Percentiles rank a stretch among this genome's conserved stretches.
phyloP scores from a whole-genome alignment of 2,113 vertebrate species.

The Tragelaphus scriptus region DNA sequence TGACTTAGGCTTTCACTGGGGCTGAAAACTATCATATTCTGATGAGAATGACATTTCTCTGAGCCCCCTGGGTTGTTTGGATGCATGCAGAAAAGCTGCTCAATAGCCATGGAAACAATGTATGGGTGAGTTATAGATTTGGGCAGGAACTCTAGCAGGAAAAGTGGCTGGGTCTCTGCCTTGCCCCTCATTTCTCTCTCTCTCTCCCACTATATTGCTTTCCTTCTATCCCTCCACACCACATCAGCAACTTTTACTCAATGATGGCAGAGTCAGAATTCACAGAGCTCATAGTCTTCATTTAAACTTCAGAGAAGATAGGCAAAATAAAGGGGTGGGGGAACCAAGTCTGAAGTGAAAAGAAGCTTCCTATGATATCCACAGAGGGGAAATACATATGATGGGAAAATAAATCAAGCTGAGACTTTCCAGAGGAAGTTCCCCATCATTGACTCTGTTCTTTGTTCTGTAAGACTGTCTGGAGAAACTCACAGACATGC shows the following conservation, averaged over 20 bases:
- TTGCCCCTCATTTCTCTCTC: neutral
- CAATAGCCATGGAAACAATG: neutral
- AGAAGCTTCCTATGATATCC: neutral
- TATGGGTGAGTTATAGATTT: neutral
- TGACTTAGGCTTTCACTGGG: neutral
- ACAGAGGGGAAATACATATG: neutral
- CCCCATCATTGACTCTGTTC: neutral
- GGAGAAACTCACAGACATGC: neutral
- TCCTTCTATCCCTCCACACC: accelerated
- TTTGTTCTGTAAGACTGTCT: neutral
- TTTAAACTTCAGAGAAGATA: neutral
- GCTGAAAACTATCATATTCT: neutral
- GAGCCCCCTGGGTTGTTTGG: neutral
- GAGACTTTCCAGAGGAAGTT: neutral
- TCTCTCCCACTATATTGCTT: neutral
- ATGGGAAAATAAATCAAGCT: neutral
- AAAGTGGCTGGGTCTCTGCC: neutral
- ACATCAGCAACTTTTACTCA: neutral
- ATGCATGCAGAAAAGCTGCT: neutral
- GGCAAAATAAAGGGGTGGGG: neutral
- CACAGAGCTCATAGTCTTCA: neutral
- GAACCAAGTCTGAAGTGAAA: neutral
- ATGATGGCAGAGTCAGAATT: neutral
- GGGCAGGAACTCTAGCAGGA: neutral
- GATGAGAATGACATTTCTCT: constrained; percentile 15